Evolutionary conservation across 1,140 invertebrate species (phyloP), one percentile per base, ranked within the genome.

Genomic region (Chionoecetes opilio): DNA sequence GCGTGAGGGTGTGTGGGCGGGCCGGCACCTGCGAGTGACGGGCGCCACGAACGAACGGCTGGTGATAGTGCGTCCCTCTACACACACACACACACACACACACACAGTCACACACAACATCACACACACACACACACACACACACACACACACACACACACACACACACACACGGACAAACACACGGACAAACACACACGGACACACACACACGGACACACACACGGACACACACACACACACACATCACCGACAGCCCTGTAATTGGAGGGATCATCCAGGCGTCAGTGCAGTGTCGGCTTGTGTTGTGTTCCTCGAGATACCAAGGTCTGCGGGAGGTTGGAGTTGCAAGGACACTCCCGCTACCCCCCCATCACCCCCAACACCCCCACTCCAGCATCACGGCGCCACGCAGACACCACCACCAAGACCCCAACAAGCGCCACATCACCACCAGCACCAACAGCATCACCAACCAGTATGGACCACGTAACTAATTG

Each of bases 341-440:
- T 75, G 21, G 5, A n/a, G 21, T n/a, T 75, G 21, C n/a, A n/a
- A 75, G 63, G n/a, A 26, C 63, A 26, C n/a, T 26, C 63, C 63
- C n/a, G 63, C 9, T 14, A 5, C 41, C 41, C 63, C 21, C 63
- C 63, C 63, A n/a, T 8, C 63, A 75, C 63, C 21, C 21, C 21
- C 63, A 17, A 26, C 63, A n/a, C 63, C 63, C n/a, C 63, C 21
- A n/a, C 21, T n/a, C n/a, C 26, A 75, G 21, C 63, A 75, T n/a
- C 63, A 75, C 63, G 63, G 63, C 63, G 63, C 63, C 63, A 75
- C 63, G 63, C 63, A 75, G 63, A 75, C 63, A 75, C 63, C 63
- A n/a, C 26, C 63, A 75, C 63, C 63, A 75, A 53, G 46, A 9
- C 46, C 2, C 46, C 46, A 53, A 53, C 46, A 53, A 9, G 11